Conservation (phyloP, 2,888 invertebrate species). For the Gastracanthus pulcherrimus region DNA sequence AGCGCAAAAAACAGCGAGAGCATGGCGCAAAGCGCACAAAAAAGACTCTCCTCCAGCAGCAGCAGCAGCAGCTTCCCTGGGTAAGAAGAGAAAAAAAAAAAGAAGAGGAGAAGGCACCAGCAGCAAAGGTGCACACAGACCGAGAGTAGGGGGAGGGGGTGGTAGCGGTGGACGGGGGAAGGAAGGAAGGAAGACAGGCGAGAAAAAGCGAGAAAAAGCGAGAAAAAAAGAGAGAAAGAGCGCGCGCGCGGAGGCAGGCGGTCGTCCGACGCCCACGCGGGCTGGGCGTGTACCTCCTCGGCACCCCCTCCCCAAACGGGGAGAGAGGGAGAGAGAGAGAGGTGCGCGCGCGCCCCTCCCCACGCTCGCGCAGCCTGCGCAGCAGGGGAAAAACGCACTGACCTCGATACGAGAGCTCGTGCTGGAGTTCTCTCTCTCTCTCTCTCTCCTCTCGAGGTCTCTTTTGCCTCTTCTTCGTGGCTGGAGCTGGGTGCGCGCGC, state of each 20-base stretch:
- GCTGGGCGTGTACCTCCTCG: conserved; percentile 32
- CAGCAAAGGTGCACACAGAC: conserved; percentile 1
- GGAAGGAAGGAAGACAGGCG: neutral
- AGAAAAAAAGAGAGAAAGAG: conserved; percentile 35
- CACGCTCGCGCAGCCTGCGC: too few relatives aligned
- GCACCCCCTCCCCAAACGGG: neutral
- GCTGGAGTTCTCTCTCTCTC: conserved; percentile 38
- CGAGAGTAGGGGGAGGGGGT: too few relatives aligned
- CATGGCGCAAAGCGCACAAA: neutral
- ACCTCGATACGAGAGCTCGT: conserved; percentile 42
- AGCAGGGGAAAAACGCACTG: conserved; percentile 57
- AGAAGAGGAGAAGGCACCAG: neutral
- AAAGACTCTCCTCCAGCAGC: conserved; percentile 1
- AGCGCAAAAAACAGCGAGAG: conserved; percentile 6
- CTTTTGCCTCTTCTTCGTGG: neutral
- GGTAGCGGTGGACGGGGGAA: neutral
- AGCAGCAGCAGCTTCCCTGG: neutral
- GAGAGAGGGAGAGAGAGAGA: too few relatives aligned
- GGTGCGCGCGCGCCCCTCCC: conserved; percentile 43
- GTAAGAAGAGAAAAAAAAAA: neutral
- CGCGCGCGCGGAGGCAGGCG: conserved; percentile 51
- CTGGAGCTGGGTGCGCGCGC: neutral
- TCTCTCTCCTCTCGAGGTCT: conserved; percentile 8
- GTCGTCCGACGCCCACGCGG: conserved; percentile 24
- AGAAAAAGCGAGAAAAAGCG: neutral